Evolutionary conservation across 2,888 invertebrate species (phyloP), one percentile per base, ranked within the genome.

Genomic region (Yponomeuta cagnagella): DNA sequence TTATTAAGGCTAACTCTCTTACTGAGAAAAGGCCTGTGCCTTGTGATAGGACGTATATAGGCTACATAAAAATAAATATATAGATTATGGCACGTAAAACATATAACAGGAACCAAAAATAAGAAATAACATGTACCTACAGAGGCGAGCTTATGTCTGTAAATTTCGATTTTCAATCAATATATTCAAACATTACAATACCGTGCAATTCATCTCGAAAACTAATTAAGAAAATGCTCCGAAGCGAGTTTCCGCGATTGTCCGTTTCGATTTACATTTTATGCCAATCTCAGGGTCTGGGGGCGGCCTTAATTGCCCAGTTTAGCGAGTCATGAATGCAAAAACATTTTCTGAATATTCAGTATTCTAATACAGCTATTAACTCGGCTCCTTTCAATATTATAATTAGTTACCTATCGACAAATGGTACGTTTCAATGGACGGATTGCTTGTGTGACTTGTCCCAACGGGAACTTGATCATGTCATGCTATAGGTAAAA

Each of bases 291-390:
- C 52, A 15, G 15, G 52, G 65, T 65, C 31, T 65, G 31, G 8
- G 12, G 65, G 31, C 65, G 30, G 31, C 65, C 65, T 65, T 31
- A 30, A 65, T 30, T 65, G 65, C 33, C 31, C 33, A 33, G 65
- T 65, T 65, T 30, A 58, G 15, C 52, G 12, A 58, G 52, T 58
- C 65, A 30, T 33, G 65, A 65, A 65, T 65, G 65, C 65, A 65
- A 65, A 65, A 65, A 65, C 65, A 33, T 65, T 65, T 65, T 65
- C 23, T 64, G 65, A 30, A 65, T 65, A 65, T 65, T 30, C 65
- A 65, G 30, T 65, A 65, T 65, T 65, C 65, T 65, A 65, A 65
- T 65, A 65, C 65, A 10, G 33, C 65, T 65, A 65, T 65, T 65
- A 65, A 58, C 52, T 12, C 52, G 12, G 52, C 52, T 58, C 52